phyloP scores from a whole-genome alignment of 30 jellyfish, hydroid and myxozoan species.

The Catostylus mosaicus region DNA sequence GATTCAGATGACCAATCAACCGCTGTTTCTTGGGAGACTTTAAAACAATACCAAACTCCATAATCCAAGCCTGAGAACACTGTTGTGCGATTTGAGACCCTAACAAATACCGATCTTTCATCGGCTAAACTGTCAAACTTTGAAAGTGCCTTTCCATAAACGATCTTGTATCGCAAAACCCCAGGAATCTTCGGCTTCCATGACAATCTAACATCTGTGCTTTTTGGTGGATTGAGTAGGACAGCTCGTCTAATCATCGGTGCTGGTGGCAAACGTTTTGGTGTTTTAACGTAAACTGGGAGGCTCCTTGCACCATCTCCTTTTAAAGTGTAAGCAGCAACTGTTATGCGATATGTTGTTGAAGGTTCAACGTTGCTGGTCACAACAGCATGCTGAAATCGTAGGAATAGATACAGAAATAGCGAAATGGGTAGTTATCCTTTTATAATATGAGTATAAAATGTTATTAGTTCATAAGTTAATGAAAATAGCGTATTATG shows the following conservation, averaged over 20 bases:
- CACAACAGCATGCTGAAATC: conserved; percentile 74
- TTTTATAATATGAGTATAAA: too few relatives aligned
- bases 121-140: conserved; percentile 77
- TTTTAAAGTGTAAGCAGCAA: conserved; percentile 87
- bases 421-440: too few relatives aligned
- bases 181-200: conserved; percentile 90
- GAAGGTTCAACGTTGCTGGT: conserved; percentile 54
- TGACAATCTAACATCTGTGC: conserved; percentile 47
- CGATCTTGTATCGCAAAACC: conserved; percentile 70
- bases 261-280: conserved; percentile 86
- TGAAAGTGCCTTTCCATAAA: conserved; percentile 80
- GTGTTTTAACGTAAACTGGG: conserved; percentile 73
- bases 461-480: too few relatives aligned
- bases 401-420: neutral
- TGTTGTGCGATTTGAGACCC: conserved; percentile 49
- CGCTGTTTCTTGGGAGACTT: conserved; percentile 73
- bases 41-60: conserved; percentile 94
- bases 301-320: conserved; percentile 90
- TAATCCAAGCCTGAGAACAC: conserved; percentile 53
- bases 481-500: neutral
- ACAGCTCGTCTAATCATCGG: conserved; percentile 75
- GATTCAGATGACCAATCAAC: conserved; percentile 85
- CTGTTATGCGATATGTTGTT: conserved; percentile 80
- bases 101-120: conserved; percentile 48
- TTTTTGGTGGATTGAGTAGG: conserved; percentile 17